Conservation (phyloP, 2,113 vertebrate species). For the Xiphorhynchus elegans region DNA sequence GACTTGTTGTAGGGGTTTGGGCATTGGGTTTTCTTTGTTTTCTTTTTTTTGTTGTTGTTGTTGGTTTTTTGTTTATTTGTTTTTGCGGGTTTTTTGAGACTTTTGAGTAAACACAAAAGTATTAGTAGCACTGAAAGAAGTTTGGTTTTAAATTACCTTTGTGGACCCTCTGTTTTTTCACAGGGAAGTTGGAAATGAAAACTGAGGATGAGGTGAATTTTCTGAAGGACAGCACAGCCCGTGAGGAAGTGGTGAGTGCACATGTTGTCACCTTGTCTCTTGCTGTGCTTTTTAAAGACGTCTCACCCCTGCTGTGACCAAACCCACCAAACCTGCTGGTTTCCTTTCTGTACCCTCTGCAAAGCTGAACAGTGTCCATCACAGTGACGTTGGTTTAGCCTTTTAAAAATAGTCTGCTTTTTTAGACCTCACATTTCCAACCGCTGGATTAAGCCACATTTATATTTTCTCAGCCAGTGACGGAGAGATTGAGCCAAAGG, state of each 20-base stretch:
- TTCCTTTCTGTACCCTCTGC: not conserved
- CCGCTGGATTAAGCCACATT: not conserved
- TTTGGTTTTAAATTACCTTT: constrained; percentile 1
- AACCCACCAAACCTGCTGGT: not conserved
- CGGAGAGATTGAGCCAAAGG: not conserved
- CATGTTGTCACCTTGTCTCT: not conserved
- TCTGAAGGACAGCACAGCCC: not conserved
- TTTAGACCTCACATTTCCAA: not conserved
- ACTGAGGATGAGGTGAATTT: constrained; percentile 73
- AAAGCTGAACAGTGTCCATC: accelerated
- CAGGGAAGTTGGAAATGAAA: constrained; percentile 72
- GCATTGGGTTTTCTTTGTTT: not conserved
- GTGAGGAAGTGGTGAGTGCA: constrained; percentile 63
- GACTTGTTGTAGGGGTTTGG: not conserved
- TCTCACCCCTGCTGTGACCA: accelerated
- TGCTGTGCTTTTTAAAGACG: not conserved
- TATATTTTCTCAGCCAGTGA: not conserved
- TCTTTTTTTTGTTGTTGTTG: too few relatives aligned
- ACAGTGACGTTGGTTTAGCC: not conserved
- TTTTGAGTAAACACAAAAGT: not conserved
- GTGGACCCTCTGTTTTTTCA: constrained; percentile 36
- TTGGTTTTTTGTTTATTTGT: not conserved
- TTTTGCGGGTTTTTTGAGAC: not conserved
- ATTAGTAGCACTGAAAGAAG: not conserved
- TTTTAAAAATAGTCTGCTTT: not conserved